phyloP scores from a whole-genome alignment of 64 coral and sea anemone genomes.

The Exaiptasia diaphana region DNA sequence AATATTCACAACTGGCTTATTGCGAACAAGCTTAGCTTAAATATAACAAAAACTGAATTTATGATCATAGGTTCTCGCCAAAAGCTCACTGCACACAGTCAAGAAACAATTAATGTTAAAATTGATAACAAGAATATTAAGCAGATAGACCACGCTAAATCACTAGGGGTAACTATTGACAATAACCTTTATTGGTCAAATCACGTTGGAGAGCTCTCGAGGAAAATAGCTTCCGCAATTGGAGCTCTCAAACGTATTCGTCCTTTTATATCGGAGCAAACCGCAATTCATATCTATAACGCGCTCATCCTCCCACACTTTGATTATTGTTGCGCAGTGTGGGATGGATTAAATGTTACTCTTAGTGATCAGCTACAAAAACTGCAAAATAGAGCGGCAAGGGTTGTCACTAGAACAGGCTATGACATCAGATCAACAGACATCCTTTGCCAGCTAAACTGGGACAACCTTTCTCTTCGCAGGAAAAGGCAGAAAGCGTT shows the following conservation, averaged over 20 bases:
- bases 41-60: conserved; percentile 19
- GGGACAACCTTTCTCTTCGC: conserved; percentile 3
- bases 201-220: conserved; percentile 30
- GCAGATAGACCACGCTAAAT: background rate
- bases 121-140: conserved; percentile 3
- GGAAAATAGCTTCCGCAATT: conserved; percentile 3
- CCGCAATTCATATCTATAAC: conserved; percentile 18
- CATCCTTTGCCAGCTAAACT: background rate
- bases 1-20: conserved; percentile 1
- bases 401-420: conserved; percentile 13
- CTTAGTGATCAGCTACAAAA: conserved; percentile 43
- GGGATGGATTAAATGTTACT: conserved; percentile 1
- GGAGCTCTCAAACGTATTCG: conserved; percentile 26
- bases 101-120: background rate
- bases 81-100: background rate
- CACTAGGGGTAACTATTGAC: background rate
- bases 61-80: conserved; percentile 20
- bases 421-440: background rate
- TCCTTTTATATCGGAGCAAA: conserved; percentile 15
- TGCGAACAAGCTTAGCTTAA: conserved; percentile 38
- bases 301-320: background rate
- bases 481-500: background rate
- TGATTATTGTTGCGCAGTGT: conserved; percentile 31
- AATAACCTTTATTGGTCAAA: background rate
- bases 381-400: conserved; percentile 43